A percentile compares a stretch with the other conserved stretches of the same genome.
Conservation (phyloP, 2,888 invertebrate genomes). For the Cataglyphis livida region DNA sequence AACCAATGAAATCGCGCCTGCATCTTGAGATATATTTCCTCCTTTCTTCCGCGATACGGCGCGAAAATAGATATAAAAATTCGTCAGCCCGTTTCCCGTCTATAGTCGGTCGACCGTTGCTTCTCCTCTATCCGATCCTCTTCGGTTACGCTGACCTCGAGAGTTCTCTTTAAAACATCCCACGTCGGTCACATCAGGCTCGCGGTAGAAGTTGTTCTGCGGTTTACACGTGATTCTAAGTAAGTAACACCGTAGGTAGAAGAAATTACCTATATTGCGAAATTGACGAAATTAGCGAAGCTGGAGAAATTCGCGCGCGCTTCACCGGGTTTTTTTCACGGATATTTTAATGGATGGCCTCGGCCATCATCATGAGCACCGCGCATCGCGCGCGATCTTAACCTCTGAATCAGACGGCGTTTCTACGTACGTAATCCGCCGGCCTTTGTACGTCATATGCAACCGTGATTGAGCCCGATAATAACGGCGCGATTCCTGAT, state of each 20-base stretch:
- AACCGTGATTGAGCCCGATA: neutral
- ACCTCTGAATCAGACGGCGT: conserved; percentile 74
- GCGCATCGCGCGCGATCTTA: conserved; percentile 75
- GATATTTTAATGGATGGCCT: conserved; percentile 59
- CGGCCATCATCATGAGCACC: conserved; percentile 80
- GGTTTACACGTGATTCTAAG: conserved; percentile 81
- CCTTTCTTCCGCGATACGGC: conserved; percentile 11
- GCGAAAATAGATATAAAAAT: neutral
- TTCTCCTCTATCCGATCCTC: conserved; percentile 70
- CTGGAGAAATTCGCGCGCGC: neutral
- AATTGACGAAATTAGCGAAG: neutral
- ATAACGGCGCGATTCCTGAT: neutral
- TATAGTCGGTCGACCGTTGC: conserved; percentile 61
- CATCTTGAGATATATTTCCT: neutral
- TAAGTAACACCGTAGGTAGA: conserved; percentile 71
- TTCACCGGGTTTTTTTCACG: conserved; percentile 24
- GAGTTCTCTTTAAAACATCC: conserved; percentile 80
- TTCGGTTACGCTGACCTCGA: conserved; percentile 80
- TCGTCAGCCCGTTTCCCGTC: conserved; percentile 55
- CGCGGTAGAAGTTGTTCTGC: conserved; percentile 80
- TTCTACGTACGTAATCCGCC: neutral
- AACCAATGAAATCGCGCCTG: neutral
- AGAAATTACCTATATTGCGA: neutral
- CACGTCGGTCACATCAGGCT: conserved; percentile 75
- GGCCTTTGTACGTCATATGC: conserved; percentile 1